These are phyloP conservation scores for Oncorhynchus kisutch DNA, from an alignment of 2,113 vertebrate species.

Conservation along the genomic window DNA sequence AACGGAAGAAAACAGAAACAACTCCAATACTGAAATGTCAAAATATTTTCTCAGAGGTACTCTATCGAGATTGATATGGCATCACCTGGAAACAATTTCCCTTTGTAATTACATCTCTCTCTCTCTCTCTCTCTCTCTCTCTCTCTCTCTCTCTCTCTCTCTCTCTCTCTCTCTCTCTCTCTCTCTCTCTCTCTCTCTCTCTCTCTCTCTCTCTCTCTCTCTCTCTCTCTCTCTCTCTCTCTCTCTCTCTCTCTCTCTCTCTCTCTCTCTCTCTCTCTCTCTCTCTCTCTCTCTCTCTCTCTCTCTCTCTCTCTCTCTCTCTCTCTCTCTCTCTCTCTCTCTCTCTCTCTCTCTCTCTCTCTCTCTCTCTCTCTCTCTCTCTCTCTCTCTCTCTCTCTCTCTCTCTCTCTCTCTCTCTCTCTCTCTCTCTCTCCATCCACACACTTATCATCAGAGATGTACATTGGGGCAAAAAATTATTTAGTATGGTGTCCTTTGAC, in stretches of 20 bases:
- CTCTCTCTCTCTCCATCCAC: background rate
- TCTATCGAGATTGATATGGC: no score
- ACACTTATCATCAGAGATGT: slow-evolving; percentile 13
- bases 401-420: no score
- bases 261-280: no score
- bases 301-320: background rate
- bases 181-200: no score
- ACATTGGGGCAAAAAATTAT: background rate
- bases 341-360: no score
- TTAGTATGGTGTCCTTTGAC: no score
- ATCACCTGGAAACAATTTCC: no score
- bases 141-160: background rate
- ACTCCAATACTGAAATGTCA: no score
- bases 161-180: no score
- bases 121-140: background rate
- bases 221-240: background rate
- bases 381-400: background rate
- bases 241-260: background rate
- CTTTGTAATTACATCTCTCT: no score
- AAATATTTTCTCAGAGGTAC: no score
- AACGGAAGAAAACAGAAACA: no score
- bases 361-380: background rate
- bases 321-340: background rate
- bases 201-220: slow-evolving; percentile 5
- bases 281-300: background rate